Base-by-base conservation (phyloP, 2,113 vertebrate species). In the Proteles cristata region DNA sequence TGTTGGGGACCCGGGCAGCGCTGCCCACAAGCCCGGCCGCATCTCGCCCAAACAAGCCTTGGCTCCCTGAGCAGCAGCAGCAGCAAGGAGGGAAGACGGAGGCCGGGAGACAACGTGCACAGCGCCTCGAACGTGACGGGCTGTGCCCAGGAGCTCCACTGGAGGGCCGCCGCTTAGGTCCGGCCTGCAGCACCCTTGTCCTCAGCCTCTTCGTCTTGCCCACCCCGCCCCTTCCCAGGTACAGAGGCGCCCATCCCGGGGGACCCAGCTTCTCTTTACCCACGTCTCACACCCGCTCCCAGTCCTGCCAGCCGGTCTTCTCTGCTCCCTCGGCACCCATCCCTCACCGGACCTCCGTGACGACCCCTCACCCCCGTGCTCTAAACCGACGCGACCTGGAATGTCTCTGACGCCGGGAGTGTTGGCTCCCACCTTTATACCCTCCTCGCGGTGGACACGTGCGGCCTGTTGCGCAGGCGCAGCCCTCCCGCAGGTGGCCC, bases 241-340 rank as follows among this genome's bases (percentile, higher is more conserved):
- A 28, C 48, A 0, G 14, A 19, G 2, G 17, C 14, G 19, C 25
- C 45, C 26, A 12, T 28, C 1, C n/a, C 63, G 19, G 0, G 2
- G 5, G 28, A 58, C 19, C 55, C 58, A 16, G 45, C 0, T 1
- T 76, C 43, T 17, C 43, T n/a, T 39, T 4, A 11, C 17, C 55
- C 4, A 45, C 0, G 15, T 11, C 69, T 31, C 53, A 23, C 69
- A 11, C 2, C 10, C 19, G 16, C 68, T 4, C 69, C n/a, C 8
- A 0, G 69, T 39, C 69, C n/a, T 10, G 35, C n/a, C 35, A 39
- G 35, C n/a, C n/a, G 21, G n/a, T 39, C 69, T 11, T 19, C n/a
- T 23, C 69, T 10, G 1, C 69, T 39, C 19, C 69, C 69, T 39
- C 69, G 10, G n/a, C 69, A 39, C 3, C 71, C 35, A 39, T 39